These are phyloP conservation scores for Danio kyathit DNA, from an alignment of 2,797 vertebrate genomes.

Conservation along the genomic window DNA sequence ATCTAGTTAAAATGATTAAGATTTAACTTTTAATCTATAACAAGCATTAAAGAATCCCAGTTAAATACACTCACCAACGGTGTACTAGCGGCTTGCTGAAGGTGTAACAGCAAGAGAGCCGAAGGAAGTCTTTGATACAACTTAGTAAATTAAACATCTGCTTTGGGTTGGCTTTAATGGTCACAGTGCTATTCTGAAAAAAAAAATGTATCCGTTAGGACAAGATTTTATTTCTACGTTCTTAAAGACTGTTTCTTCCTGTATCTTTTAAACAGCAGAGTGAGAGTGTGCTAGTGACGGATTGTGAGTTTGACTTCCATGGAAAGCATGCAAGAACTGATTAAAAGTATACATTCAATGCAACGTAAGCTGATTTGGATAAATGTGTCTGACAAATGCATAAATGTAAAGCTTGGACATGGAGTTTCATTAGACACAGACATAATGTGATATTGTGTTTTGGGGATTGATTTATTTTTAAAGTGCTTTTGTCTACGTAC, in stretches of 20 bases:
- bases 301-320: too few relatives aligned
- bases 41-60: neutral
- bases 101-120: neutral
- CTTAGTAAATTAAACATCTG: conserved; percentile 27
- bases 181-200: neutral
- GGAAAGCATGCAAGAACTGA: too few relatives aligned
- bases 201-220: neutral
- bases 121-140: conserved; percentile 10
- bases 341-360: too few relatives aligned
- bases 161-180: conserved; percentile 24
- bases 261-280: too few relatives aligned
- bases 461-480: conserved; percentile 25
- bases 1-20: neutral
- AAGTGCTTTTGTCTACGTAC: conserved; percentile 29
- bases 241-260: neutral
- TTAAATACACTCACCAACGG: neutral
- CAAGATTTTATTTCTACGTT: conserved; percentile 7
- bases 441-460: conserved; percentile 26
- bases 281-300: too few relatives aligned
- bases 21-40: neutral
- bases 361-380: too few relatives aligned
- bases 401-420: too few relatives aligned
- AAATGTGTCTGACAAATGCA: too few relatives aligned
- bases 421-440: neutral
- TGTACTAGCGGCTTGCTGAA: neutral